A percentile compares a stretch with the other conserved stretches of the same genome.
These are phyloP conservation scores for Orthosia incerta DNA, from an alignment of 2,888 invertebrate species.

Conservation along the genomic window DNA sequence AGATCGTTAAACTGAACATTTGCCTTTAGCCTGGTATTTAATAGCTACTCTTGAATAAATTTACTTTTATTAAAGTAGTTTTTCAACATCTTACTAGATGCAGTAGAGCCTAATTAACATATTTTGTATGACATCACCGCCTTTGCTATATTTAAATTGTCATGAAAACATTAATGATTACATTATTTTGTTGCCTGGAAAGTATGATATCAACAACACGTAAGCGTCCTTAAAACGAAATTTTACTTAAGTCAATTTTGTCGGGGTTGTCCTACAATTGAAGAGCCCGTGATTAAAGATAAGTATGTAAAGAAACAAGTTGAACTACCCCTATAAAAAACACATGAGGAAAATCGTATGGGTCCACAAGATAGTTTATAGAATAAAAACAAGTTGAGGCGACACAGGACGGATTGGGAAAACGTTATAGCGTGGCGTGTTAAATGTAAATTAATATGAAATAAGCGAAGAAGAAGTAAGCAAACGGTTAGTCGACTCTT, in stretches of 20 bases:
- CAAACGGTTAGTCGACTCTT: too few relatives aligned
- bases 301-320: not conserved
- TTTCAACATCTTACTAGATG: not conserved
- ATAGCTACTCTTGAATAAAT: not conserved
- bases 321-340: not conserved
- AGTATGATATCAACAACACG: not conserved
- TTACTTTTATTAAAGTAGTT: not conserved
- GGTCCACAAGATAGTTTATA: not conserved
- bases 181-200: not conserved
- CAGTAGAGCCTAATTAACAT: not conserved
- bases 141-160: too few relatives aligned
- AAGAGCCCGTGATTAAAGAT: not conserved
- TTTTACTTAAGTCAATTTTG: not conserved
- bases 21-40: not conserved
- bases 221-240: not conserved
- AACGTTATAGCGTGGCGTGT: too few relatives aligned
- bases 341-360: not conserved
- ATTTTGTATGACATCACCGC: too few relatives aligned
- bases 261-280: too few relatives aligned
- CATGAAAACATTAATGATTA: not conserved
- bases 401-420: not conserved
- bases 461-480: too few relatives aligned
- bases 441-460: not conserved
- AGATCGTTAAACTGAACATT: constrained; percentile 12
- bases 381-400: not conserved